Evolutionary conservation across 2,113 vertebrate species (phyloP).

Genomic region (Neomonachus schauinslandi): DNA sequence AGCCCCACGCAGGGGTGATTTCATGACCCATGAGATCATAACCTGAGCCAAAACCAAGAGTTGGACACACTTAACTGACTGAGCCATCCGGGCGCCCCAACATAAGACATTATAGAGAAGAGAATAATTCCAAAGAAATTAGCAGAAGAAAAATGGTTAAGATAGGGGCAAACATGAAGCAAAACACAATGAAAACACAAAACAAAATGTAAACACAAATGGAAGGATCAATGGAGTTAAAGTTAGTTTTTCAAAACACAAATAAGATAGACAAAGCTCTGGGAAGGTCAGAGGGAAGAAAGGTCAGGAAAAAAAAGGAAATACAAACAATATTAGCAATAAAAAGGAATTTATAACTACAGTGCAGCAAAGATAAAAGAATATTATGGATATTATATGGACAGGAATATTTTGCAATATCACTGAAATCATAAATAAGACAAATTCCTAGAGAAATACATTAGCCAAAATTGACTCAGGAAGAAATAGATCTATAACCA

Average conservation of each 20-base stretch:
- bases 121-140: slow-evolving; percentile 42
- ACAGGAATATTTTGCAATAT: slow-evolving; percentile 2
- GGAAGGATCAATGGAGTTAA: not conserved
- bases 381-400: not conserved
- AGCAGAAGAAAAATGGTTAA: not conserved
- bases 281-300: not conserved
- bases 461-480: not conserved
- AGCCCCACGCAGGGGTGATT: not conserved
- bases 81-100: not conserved
- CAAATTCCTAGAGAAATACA: not conserved
- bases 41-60: not conserved
- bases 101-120: not conserved
- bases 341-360: not conserved
- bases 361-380: slow-evolving; percentile 22
- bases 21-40: not conserved
- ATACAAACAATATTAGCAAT: not conserved
- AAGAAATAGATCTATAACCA: not conserved
- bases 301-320: not conserved
- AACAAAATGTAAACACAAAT: not conserved
- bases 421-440: not conserved
- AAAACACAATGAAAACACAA: not conserved
- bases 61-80: not conserved
- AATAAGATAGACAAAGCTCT: not conserved
- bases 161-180: not conserved
- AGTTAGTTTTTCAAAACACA: not conserved